Evolutionary conservation across 2,797 vertebrate species (phyloP), one percentile per base, ranked within the genome.

Genomic region (Urosaurus nigricauda): DNA sequence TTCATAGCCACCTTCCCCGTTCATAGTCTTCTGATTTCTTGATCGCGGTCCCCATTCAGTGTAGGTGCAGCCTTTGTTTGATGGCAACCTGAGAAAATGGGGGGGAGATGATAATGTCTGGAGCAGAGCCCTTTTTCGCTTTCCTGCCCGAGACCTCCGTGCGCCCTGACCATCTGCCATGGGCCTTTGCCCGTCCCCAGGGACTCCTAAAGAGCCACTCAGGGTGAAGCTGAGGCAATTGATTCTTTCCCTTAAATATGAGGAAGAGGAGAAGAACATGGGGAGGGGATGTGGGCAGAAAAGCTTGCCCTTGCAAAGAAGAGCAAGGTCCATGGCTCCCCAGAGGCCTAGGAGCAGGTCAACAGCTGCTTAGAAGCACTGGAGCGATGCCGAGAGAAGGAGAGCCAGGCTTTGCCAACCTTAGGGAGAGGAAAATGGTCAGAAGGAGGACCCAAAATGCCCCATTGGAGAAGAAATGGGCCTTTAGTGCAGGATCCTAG

Each of bases 51-150:
- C 47, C 9, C 9, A 11, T 51, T 51, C 47, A 51, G 47, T 51
- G 47, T 9, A 51, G 6, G 47, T 51, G 47, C 47, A 51, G 47
- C 47, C 47, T 51, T 51, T 51, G 43, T 43, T 43, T 43, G 43
- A 43, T 43, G 43, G 43, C 43, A 43, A 43, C 43, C 32, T 35
- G 43, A 71, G 51, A 37, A 90, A 87, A 86, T 84, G 85, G 47
- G 47, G 63, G 83, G 79, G 85, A 86, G 79, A 79, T 83, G 84
- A 83, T 83, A 79, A 83, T 47, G 63, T 60, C 74, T 79, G 80
- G 60, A 51, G 35, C 58, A 37, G 47, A 56, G 29, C 43, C 84
- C 60, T 73, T 43, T 68, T 37, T 5, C 40, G 11, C 13, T 12
- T 12, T 19, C 73, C 37, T 87, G 71, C 89, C 63, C 51, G 9